Base-by-base conservation (phyloP, 2,888 invertebrate genomes). In the Patella ulyssiponensis region DNA sequence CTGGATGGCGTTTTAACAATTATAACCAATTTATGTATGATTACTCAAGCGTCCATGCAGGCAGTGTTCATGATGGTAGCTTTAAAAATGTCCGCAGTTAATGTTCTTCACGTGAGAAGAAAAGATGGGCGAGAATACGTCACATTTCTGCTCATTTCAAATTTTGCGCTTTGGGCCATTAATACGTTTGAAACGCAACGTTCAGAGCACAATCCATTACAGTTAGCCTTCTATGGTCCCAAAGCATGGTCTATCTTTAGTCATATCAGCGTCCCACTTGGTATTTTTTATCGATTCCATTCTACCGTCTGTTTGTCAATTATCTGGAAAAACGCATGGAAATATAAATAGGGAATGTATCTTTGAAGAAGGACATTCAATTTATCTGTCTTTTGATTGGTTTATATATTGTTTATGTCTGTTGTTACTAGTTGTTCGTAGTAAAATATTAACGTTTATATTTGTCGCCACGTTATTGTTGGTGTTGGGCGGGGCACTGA, bases 281-380 rank as follows among this genome's bases (percentile, higher is more conserved):
- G 97, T 93, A 97, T 98, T 92, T 97, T 98, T 94, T 97, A 97
- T 92, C 94, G 97, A 80, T 98, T 98, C 92, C 98, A 98, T 91
- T 97, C 97, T 70, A 85, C 98, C 0, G 97, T 98, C 2, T 98
- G 98, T 90, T 93, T 98, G 78, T 97, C 97, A 91, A 98, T 98
- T 92, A 97, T 98, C 88, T 98, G 98, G 98, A 98, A 98, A 92
- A 94, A 96, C 85, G 97, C 97, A 9, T 98, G 98, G 92, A 98
- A 98, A 33, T 23, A 64, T 14, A 64, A 64, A 64, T 64, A 23
- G 44, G 44, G 7, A 9, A 44, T 44, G 3, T 44, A 2, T 44
- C 7, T 44, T 2, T 2, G 7, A 44, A 7, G 5, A 7, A 44
- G 7, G 44, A 44, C 44, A 44, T 44, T 44, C 9, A 44, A 44